phyloP scores from a whole-genome alignment of 92 coral and sea anemone species.

The Porites rus region DNA sequence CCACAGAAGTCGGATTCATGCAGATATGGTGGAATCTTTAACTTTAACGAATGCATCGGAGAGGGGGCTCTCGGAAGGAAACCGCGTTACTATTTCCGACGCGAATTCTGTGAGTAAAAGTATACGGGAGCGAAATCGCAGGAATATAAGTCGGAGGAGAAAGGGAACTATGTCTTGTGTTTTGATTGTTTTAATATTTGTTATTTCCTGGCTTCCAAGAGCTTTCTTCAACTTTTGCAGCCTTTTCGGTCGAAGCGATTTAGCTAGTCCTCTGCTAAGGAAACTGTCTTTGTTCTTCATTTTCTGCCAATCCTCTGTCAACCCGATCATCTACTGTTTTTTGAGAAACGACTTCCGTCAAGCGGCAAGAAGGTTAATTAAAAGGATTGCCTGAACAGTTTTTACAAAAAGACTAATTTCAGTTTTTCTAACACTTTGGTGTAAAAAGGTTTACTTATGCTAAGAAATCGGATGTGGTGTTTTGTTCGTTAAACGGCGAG shows the following conservation, averaged over 20 bases:
- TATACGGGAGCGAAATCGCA: background rate
- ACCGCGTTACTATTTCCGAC: background rate
- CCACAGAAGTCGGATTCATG: slow-evolving; percentile 38
- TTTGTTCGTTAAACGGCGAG: too few species aligned
- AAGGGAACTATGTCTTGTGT: slow-evolving; percentile 72
- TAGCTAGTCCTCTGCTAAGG: slow-evolving; percentile 28
- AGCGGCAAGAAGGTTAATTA: slow-evolving; percentile 54
- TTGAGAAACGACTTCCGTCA: slow-evolving; percentile 75
- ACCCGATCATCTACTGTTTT: slow-evolving; percentile 69
- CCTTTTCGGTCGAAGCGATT: slow-evolving; percentile 5
- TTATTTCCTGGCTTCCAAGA: slow-evolving; percentile 74
- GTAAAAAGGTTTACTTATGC: background rate
- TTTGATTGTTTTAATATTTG: slow-evolving; percentile 52
- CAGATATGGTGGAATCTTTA: slow-evolving; percentile 3
- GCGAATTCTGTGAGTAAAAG: background rate
- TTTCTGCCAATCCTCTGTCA: slow-evolving; percentile 69
- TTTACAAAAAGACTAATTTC: background rate
- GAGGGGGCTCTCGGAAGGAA: background rate
- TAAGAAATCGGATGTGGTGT: too few species aligned
- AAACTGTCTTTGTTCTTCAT: slow-evolving; percentile 68
- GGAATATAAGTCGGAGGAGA: slow-evolving; percentile 2
- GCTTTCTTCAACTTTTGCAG: slow-evolving; percentile 47
- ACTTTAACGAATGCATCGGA: background rate
- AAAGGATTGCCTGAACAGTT: background rate
- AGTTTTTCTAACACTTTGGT: background rate